Evolutionary conservation across 2,113 vertebrate species (phyloP), one percentile per base, ranked within the genome.

Genomic region (Propithecus coquereli): DNA sequence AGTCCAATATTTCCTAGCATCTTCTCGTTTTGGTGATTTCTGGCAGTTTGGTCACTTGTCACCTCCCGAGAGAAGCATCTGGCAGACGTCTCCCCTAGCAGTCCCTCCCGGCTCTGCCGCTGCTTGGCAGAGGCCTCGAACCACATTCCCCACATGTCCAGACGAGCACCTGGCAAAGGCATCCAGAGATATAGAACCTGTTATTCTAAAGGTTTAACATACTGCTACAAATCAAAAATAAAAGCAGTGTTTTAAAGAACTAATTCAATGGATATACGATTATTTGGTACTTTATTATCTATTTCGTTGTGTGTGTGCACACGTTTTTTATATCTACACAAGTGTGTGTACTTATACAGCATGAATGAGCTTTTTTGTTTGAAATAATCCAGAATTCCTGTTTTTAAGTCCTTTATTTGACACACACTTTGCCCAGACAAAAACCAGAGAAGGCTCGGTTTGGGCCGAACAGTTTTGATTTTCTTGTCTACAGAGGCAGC

Each of bases 161-260:
- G 90, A 90, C 47, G 0, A 93, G 91, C 54, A 91, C 84, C 79
- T 92, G 65, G 70, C 18, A 45, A 23, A 91, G 27, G 63, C 79
- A 83, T 20, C 52, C 47, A 22, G 71, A 91, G 91, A 93, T 12
- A 86, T 12, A 70, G 52, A 97, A 94, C 40, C 76, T 94, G 37
- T 87, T 93, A 66, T 66, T 65, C 76, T 71, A 52, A 96, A 92
- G 61, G 32, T 61, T 93, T 94, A 70, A 68, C 32, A 30, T 68
- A n/a, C 57, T 74, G n/a, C 57, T 84, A n/a, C 71, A 96, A 96
- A 91, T 96, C 7, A 94, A 85, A 94, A 61, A 20, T 12, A 65
- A 89, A 25, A 61, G n/a, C 2, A 70, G 37, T 27, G 9, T 50
- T 70, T 81, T 66, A 84, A 94, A 63, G 71, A 90, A 81, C 4